Percentiles rank a stretch among this genome's conserved stretches.
Conservation (phyloP, 2,797 vertebrate species). For the Chrysolophus pictus region DNA sequence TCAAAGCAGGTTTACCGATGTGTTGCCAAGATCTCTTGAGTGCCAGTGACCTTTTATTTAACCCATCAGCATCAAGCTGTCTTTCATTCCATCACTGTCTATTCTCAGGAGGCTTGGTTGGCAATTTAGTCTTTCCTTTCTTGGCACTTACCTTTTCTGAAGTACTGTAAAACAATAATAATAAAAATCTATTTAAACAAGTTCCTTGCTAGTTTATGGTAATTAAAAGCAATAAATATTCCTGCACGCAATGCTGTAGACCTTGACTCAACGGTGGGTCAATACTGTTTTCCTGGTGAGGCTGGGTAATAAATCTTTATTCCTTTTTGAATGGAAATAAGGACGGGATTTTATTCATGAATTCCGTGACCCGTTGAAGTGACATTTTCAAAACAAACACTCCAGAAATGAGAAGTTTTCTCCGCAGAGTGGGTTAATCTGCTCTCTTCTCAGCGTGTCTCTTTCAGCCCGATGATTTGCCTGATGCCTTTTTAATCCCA, state of each 20-base stretch:
- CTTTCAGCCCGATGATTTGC: slow-evolving; percentile 23
- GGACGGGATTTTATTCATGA: slow-evolving; percentile 78
- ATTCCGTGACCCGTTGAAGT: slow-evolving; percentile 67
- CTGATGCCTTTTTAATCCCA: slow-evolving; percentile 44
- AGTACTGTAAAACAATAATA: slow-evolving; percentile 40
- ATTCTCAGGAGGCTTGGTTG: slow-evolving; percentile 46
- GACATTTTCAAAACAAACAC: slow-evolving; percentile 76
- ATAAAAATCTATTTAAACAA: slow-evolving; percentile 75
- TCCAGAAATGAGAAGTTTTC: slow-evolving; percentile 69
- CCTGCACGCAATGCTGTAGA: slow-evolving; percentile 68
- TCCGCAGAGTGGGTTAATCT: slow-evolving; percentile 56
- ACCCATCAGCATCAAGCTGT: slow-evolving; percentile 51
- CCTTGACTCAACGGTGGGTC: slow-evolving; percentile 77
- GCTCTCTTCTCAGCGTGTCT: slow-evolving; percentile 31
- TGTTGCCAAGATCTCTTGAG: slow-evolving; percentile 33
- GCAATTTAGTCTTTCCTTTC: slow-evolving; percentile 35
- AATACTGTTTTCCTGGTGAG: slow-evolving; percentile 78
- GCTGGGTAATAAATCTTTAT: slow-evolving; percentile 81
- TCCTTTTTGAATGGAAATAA: slow-evolving; percentile 78
- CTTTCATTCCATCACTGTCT: slow-evolving; percentile 62
- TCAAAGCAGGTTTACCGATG: slow-evolving; percentile 5
- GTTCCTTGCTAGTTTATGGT: slow-evolving; percentile 79
- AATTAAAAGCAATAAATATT: slow-evolving; percentile 84
- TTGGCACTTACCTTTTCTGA: slow-evolving; percentile 50
- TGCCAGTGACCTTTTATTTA: slow-evolving; percentile 61